Evolutionary conservation across 2,888 invertebrate genomes (phyloP), one percentile per base, ranked within the genome.

Genomic region (Yponomeuta evonymella): DNA sequence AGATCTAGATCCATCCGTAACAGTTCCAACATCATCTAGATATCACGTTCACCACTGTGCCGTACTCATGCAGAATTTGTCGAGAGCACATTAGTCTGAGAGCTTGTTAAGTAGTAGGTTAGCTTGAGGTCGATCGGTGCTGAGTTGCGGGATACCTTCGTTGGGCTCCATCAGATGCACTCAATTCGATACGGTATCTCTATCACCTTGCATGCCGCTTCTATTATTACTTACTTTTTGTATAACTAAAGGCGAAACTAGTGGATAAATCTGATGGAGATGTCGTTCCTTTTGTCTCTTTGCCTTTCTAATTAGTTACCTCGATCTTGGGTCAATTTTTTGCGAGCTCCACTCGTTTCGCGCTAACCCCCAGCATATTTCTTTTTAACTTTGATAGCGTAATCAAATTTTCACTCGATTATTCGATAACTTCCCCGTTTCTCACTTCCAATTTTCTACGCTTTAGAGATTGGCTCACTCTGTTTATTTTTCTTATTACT

Each of bases 171-270:
- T 88, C 86, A 84, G 81, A 81, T 85, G 83, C 88, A 92, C 87
- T 90, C 84, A 84, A 81, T 86, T 67, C 79, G 83, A 83, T 83
- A 86, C 83, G 85, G 79, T 83, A 83, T 85, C 81, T 90, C 86
- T 88, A 78, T 85, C 88, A 90, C 89, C 90, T 79, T 88, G 92
- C 92, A 92, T 92, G 92, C 82, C 77, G 92, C 92, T 92, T 91
- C 85, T 87, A 83, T 85, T 85, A 84, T 12, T 83, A 83, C 79
- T 85, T 81, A 23, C 23, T 30, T 51, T 30, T 84, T 80, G 85
- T 79, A 80, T 76, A 77, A 76, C 76, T 78, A 77, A 78, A 75
- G 75, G 75, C 77, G 80, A 85, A 87, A 81, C 79, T 82, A 75
- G 79, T 86, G 82, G 81, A 82, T 70, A 69, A 23, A 67, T 33